Evolutionary conservation across 2,888 invertebrate genomes (phyloP).

Genomic region (Pachycephus smyrnensis): DNA sequence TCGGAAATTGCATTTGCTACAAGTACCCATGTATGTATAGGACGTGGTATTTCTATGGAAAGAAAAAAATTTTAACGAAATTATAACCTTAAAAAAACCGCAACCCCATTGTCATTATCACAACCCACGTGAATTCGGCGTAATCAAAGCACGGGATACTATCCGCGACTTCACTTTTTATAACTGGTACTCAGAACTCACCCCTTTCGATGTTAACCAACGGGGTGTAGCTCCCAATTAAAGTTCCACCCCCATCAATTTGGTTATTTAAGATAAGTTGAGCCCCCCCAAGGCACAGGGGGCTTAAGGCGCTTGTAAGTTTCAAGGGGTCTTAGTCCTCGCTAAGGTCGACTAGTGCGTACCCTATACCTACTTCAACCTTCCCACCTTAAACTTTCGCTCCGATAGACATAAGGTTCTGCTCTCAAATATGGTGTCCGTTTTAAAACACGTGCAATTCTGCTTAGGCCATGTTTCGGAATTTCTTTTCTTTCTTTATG

Average conservation of each 20-base stretch:
- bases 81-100: neutral
- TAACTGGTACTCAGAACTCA: neutral
- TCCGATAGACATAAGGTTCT: conserved; percentile 23
- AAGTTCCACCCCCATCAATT: conserved; percentile 46
- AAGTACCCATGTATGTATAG: neutral
- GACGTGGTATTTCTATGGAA: neutral
- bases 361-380: conserved; percentile 6
- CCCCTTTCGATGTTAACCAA: neutral
- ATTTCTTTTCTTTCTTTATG: neutral
- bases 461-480: neutral
- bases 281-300: conserved; percentile 30
- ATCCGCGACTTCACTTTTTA: neutral
- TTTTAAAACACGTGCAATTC: conserved; percentile 9
- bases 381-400: conserved; percentile 11
- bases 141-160: too few species aligned
- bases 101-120: neutral
- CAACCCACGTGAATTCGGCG: too few species aligned
- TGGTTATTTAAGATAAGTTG: conserved; percentile 46
- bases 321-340: conserved; percentile 34
- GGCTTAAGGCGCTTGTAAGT: conserved; percentile 43
- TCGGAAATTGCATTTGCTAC: neutral
- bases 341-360: conserved; percentile 11
- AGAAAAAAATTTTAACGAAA: neutral
- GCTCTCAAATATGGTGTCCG: conserved; percentile 8
- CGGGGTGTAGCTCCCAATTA: conserved; percentile 32